Evolutionary conservation across 2,797 vertebrate species (phyloP), one percentile per base, ranked within the genome.

Genomic region (Neomorphus geoffroyi): DNA sequence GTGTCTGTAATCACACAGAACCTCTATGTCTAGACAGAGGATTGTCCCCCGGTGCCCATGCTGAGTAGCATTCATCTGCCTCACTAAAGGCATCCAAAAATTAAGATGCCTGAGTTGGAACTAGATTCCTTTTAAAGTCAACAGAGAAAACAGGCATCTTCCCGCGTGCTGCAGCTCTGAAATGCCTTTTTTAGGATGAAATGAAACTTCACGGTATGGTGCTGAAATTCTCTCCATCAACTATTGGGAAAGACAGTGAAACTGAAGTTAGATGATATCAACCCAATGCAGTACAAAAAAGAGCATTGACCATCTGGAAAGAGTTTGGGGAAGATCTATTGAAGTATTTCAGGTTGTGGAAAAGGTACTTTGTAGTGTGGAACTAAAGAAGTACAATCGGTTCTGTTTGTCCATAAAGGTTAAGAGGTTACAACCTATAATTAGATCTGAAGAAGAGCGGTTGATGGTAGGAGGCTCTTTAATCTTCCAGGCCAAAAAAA

Each of bases 381-480:
- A 93, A 86, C 73, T 77, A 19, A 86, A 79, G 67, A 90, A 81
- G 28, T 56, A 21, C 39, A 56, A 81, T 93, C 92, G 82, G 85
- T 93, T 90, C 56, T 74, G 4, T 85, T 87, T 90, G 60, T 66
- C 62, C 56, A 50, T 48, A 87, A 90, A 92, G 86, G 88, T 88
- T 87, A 86, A 90, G 70, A 70, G 90, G 73, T 88, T 70, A 32
- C 32, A 80, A 77, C 74, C 71, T 90, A 24, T 37, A 53, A 84
- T 83, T 95, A 56, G 56, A 80, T 79, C 75, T 84, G 77, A 94
- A 86, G 75, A 84, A 78, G 45, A 77, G 16, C 54, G 56, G 92
- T 90, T 86, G 58, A 88, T 67, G 70, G 51, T 27, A 88, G n/a
- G 39, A 93, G 9, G 43, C 14, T 81, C 69, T 96, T 94, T 92